Conservation (phyloP, 2,797 vertebrate species). For the Mustela erminea region DNA sequence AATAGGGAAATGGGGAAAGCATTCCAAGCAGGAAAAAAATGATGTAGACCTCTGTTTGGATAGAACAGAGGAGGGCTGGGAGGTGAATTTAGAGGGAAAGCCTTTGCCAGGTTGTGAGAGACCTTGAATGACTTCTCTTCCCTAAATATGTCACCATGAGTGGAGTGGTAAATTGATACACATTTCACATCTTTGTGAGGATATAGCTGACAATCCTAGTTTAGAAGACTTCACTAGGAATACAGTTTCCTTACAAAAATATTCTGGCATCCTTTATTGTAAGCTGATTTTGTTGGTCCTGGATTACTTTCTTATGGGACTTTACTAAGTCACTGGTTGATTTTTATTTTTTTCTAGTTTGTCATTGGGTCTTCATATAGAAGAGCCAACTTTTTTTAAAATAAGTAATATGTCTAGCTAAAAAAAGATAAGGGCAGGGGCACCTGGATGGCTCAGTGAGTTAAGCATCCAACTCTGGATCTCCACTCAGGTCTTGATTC, state of each 20-base stretch:
- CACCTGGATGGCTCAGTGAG: neutral
- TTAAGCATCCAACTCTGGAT: neutral
- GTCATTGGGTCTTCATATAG: neutral
- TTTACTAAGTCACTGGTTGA: neutral
- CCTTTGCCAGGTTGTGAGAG: neutral
- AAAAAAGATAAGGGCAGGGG: neutral
- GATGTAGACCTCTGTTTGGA: neutral
- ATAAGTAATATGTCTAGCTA: neutral
- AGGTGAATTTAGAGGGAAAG: neutral
- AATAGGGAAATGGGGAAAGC: neutral
- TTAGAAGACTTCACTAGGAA: neutral
- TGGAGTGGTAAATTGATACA: neutral
- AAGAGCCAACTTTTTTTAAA: conserved; percentile 12
- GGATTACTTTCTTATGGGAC: neutral
- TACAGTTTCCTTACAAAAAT: neutral
- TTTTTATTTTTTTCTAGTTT: neutral
- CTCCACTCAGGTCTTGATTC: neutral
- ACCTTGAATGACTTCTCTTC: neutral
- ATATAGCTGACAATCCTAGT: neutral
- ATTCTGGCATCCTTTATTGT: neutral
- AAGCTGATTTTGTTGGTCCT: neutral
- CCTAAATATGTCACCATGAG: neutral
- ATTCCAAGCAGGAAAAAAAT: neutral
- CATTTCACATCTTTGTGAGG: neutral
- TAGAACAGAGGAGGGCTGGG: neutral